These are phyloP conservation scores for Linnaemya vulpina DNA, from an alignment of 2,888 invertebrate genomes.

Conservation along the genomic window DNA sequence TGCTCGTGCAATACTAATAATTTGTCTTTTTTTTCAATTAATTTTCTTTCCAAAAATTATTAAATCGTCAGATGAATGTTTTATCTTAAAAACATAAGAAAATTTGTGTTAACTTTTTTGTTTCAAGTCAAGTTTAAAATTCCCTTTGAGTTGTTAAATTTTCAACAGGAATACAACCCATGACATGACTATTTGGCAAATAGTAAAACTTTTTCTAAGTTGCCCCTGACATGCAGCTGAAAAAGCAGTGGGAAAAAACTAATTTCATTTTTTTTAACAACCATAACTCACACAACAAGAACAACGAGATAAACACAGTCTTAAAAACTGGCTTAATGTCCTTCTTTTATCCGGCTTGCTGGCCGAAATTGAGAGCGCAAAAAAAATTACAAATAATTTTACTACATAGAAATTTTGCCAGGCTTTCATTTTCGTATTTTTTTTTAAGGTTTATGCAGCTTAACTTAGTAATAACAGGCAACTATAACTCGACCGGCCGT, in stretches of 20 bases:
- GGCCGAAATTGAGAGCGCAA: conserved; percentile 8
- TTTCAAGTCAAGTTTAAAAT: neutral
- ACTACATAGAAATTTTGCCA: conserved; percentile 41
- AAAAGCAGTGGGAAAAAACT: conserved; percentile 36
- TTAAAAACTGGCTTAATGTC: conserved; percentile 67
- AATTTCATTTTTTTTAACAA: conserved; percentile 55
- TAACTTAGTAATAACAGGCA: conserved; percentile 23
- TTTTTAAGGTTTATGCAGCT: conserved; percentile 56
- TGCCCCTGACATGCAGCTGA: conserved; percentile 60
- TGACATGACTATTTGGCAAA: neutral
- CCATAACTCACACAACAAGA: conserved; percentile 47
- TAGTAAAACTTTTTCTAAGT: conserved; percentile 12
- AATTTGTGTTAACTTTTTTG: too few relatives aligned
- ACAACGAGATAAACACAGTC: conserved; percentile 26
- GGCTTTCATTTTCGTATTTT: too few relatives aligned
- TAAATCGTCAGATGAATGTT: too few relatives aligned
- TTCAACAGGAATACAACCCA: neutral
- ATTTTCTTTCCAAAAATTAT: too few relatives aligned
- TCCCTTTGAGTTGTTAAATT: neutral
- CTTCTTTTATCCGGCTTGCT: conserved; percentile 45
- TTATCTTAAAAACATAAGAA: too few relatives aligned
- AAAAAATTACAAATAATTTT: neutral
- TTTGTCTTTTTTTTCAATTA: too few relatives aligned
- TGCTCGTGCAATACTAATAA: too few relatives aligned
- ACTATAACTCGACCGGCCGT: conserved; percentile 12